A percentile compares a stretch with the other conserved stretches of the same genome.
Conservation (phyloP, 1,140 invertebrate genomes). For the Drosophila navojoa region DNA sequence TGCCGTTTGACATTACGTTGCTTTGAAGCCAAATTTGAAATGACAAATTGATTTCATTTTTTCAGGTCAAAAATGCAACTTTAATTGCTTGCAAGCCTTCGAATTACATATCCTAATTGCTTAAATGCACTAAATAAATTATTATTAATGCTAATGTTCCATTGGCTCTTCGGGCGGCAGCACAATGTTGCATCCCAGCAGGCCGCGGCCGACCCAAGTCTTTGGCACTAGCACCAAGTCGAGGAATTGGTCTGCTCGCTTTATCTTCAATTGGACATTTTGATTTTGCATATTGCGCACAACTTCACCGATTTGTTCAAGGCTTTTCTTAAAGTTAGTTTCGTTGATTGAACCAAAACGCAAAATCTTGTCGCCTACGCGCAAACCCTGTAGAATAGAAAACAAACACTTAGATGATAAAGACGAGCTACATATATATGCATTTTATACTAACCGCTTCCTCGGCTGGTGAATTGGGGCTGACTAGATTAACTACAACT, state of each 20-base stretch:
- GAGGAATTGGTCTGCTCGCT: constrained; percentile 85
- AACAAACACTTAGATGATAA: background rate
- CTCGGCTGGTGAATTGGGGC: constrained; percentile 91
- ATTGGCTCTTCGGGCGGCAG: constrained; percentile 85
- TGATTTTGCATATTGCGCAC: constrained; percentile 90
- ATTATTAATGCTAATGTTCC: constrained; percentile 63
- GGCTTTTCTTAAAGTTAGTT: constrained; percentile 88
- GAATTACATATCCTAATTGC: background rate
- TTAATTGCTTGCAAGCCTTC: background rate
- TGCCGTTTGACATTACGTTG: constrained; percentile 20
- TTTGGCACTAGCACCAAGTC: constrained; percentile 87
- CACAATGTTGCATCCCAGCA: constrained; percentile 91
- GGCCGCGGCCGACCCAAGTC: constrained; percentile 89
- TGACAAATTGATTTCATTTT: constrained; percentile 12
- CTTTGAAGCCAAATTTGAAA: background rate
- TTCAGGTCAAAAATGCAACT: constrained; percentile 1
- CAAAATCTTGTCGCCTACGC: constrained; percentile 89
- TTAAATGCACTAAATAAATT: background rate
- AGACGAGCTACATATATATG: background rate
- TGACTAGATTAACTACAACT: constrained; percentile 90
- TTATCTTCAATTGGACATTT: constrained; percentile 86
- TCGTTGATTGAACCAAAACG: constrained; percentile 93
- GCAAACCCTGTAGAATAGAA: constrained; percentile 88
- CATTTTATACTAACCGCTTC: constrained; percentile 86
- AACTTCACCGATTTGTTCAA: constrained; percentile 88